Base-by-base conservation (phyloP, 2,113 vertebrate species). In the Silurus meridionalis region DNA sequence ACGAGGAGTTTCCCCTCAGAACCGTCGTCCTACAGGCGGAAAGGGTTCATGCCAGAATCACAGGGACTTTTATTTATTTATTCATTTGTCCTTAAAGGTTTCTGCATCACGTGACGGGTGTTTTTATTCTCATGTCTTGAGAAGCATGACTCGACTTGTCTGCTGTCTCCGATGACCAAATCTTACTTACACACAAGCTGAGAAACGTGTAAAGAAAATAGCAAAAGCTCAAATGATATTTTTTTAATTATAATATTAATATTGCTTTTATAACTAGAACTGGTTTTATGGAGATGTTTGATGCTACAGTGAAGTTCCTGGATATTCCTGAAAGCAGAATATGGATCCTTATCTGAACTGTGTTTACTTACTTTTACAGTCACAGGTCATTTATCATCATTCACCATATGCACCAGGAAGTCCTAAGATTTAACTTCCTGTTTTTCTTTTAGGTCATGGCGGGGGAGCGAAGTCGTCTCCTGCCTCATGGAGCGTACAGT, bases 391-490 rank as follows among this genome's bases (percentile, higher is more conserved):
- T 57, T 0, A 46, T 80, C 21, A 7, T 37, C 19, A 19, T 17
- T 37, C 5, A 48, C 13, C 9, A 75, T 50, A 37, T 37, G 37
- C 2, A 66, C 55, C 61, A 82, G 85, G 83, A 85, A 69, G 52
- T 80, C 23, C 53, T 13, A 55, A 21, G n/a, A 9, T 60, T 14
- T 17, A 23, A 75, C 58, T 83, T 89, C 67, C 75, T 69, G 64
- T 37, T 37, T 37, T 37, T 37, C 89, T 75, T 82, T 9, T 48
- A 85, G 87, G 85, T 82, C 90, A 98, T 98, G 97, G 95, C 96
- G 11, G 95, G 91, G 0, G 97, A 98, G 91, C 96, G 89, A 84
- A 96, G 96, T 0, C 96, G 96, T 28, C 94, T 97, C 82, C 91
- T 98, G 89, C 91, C 93, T 79, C 95, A 96, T 58, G 95, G 95